These are phyloP conservation scores for Phenganax stokvisi DNA, from an alignment of 92 coral and sea anemone genomes.

Conservation along the genomic window DNA sequence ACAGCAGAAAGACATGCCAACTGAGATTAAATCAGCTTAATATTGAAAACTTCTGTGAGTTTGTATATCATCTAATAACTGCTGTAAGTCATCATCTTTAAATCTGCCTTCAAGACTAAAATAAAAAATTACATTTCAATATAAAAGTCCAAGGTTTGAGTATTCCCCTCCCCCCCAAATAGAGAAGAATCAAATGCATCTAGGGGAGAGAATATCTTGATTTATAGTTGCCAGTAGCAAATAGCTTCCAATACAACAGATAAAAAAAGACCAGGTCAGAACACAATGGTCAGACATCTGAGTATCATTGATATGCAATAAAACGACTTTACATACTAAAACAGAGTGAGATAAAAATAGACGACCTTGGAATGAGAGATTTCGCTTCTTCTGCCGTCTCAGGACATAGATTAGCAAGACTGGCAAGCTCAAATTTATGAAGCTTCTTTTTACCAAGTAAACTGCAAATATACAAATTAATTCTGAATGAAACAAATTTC, in stretches of 20 bases:
- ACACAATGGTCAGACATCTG: neutral
- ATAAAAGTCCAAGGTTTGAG: too few relatives aligned
- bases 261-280: neutral
- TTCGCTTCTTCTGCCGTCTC: slow-evolving; percentile 97
- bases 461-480: slow-evolving; percentile 37
- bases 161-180: neutral
- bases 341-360: neutral
- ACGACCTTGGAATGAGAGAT: slow-evolving; percentile 89
- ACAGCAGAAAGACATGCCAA: neutral
- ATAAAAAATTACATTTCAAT: neutral
- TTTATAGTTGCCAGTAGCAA: too few relatives aligned
- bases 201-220: too few relatives aligned
- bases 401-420: slow-evolving; percentile 97
- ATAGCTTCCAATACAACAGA: too few relatives aligned
- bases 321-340: neutral
- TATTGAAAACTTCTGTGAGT: slow-evolving; percentile 95
- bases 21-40: slow-evolving; percentile 8
- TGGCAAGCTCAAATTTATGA: slow-evolving; percentile 92
- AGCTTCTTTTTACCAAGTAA: slow-evolving; percentile 92
- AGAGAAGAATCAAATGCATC: neutral
- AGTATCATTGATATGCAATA: neutral
- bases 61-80: slow-evolving; percentile 87
- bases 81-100: slow-evolving; percentile 97
- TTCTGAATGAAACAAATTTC: too few relatives aligned
- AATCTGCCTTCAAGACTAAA: slow-evolving; percentile 88